Evolutionary conservation across 2,797 vertebrate genomes (phyloP).

Genomic region (Pseudochirops corinnae): DNA sequence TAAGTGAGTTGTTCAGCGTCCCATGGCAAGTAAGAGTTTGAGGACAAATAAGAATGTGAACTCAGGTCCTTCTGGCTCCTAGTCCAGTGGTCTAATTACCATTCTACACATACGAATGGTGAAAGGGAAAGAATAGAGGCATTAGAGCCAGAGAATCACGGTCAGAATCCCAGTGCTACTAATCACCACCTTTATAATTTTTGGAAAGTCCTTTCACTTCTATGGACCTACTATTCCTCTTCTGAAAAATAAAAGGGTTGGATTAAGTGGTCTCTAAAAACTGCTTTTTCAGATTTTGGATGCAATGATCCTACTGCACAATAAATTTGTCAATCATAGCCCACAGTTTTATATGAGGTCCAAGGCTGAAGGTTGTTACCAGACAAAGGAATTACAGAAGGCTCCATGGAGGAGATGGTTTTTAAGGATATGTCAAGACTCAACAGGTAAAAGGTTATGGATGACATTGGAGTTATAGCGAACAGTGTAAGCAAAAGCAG

Average conservation of each 20-base stretch:
- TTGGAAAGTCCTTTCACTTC: background rate
- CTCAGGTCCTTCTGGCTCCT: background rate
- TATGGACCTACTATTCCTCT: background rate
- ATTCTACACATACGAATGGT: background rate
- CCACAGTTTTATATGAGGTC: background rate
- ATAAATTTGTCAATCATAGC: background rate
- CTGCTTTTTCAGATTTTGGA: background rate
- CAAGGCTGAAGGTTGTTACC: background rate
- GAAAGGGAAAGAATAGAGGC: background rate
- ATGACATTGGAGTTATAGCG: background rate
- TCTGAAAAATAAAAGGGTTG: background rate
- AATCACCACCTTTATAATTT: background rate
- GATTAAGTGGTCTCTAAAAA: background rate
- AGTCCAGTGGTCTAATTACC: background rate
- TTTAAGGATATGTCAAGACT: background rate
- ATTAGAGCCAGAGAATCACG: background rate
- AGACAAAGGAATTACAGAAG: background rate
- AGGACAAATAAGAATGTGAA: background rate
- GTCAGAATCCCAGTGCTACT: background rate
- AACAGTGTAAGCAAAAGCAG: background rate
- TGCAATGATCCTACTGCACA: background rate
- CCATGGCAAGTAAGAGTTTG: background rate
- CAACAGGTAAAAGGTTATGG: background rate
- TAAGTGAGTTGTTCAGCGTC: background rate
- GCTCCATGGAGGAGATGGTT: background rate